Evolutionary conservation across 2,113 vertebrate genomes (phyloP).

Genomic region (Daboia siamensis): DNA sequence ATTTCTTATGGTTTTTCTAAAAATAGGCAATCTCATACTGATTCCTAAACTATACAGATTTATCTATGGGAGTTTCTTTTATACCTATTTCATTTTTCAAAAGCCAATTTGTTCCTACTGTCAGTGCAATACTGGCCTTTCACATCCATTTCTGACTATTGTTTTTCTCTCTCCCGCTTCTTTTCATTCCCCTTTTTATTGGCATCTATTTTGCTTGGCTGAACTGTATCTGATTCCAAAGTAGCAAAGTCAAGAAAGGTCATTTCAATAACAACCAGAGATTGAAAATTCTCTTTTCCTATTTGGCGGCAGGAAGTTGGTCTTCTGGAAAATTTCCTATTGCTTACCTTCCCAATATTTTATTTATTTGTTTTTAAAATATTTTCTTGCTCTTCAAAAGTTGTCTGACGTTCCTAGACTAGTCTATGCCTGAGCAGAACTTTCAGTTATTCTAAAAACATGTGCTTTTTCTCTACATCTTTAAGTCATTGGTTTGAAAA

Average conservation of each 20-base stretch:
- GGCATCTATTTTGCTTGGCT: neutral
- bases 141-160: neutral
- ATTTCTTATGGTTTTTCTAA: neutral
- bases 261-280: neutral
- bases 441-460: neutral
- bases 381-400: neutral
- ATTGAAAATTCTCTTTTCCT: neutral
- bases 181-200: neutral
- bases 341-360: neutral
- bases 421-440: neutral
- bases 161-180: accelerated
- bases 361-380: neutral
- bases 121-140: constrained; percentile 27
- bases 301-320: constrained; percentile 3
- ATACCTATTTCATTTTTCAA: constrained; percentile 9
- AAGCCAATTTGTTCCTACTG: constrained; percentile 10
- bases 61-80: neutral
- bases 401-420: neutral
- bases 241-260: constrained; percentile 11
- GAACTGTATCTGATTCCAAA: neutral
- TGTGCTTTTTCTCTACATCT: neutral
- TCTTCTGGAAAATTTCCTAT: neutral
- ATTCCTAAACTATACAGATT: neutral
- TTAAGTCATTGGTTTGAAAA: neutral
- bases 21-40: neutral